A percentile compares a stretch with the other conserved stretches of the same genome.
These are phyloP conservation scores for Rattus norvegicus DNA, from an alignment of 2,113 vertebrate species.

Conservation along the genomic window DNA sequence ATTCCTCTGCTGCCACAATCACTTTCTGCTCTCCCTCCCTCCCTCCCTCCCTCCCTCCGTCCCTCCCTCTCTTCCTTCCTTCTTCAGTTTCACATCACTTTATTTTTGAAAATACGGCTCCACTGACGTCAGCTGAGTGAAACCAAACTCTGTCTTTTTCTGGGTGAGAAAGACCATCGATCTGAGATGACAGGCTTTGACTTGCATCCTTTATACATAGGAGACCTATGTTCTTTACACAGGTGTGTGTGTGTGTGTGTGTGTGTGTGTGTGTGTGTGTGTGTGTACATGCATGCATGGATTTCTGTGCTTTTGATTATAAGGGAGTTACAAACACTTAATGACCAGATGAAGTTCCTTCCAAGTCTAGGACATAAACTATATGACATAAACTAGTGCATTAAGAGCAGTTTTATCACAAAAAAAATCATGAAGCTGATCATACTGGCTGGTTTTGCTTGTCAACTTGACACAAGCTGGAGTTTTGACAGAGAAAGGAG, in stretches of 20 bases:
- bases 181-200: neutral
- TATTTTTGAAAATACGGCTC: slow-evolving; percentile 12
- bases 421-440: neutral
- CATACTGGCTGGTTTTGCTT: no score
- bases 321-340: neutral
- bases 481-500: no score
- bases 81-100: neutral
- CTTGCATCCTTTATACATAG: neutral
- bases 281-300: neutral
- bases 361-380: neutral
- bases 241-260: neutral
- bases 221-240: neutral
- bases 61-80: no score
- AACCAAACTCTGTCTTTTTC: neutral
- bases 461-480: no score
- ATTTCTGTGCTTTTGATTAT: neutral
- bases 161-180: neutral
- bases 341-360: slow-evolving; percentile 5
- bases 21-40: neutral
- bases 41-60: no score
- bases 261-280: neutral
- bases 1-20: no score
- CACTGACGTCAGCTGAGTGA: neutral
- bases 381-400: neutral
- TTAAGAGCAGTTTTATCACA: neutral